Evolutionary conservation across 2,797 vertebrate species (phyloP), one percentile per base, ranked within the genome.

Genomic region (Onychomys leucogaster): DNA sequence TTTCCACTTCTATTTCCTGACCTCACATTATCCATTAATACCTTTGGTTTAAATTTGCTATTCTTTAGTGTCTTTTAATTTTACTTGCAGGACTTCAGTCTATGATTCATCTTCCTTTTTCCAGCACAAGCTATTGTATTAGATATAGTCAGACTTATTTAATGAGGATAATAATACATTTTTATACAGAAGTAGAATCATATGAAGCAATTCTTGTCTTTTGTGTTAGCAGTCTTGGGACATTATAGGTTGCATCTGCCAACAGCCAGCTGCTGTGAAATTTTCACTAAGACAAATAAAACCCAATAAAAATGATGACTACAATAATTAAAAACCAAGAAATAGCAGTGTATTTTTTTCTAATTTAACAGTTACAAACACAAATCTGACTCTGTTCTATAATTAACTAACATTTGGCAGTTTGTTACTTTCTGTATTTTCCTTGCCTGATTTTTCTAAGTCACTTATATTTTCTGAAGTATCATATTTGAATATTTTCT

Each of bases 1-100:
- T 49, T 94, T 94, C 82, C 23, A 34, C 25, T 94, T 85, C 32
- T 46, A 94, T 88, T 96, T 94, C 78, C 75, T 94, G 49, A 37
- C 57, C 57, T 73, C 52, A 88, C 32, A 77, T 84, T 71, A 83
- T 77, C 29, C 57, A 94, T 85, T 78, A 95, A 90, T 94, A 83
- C 7, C n/a, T 89, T 92, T 17, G 6, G 4, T 61, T 96, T 94
- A 90, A 96, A 90, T 95, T 90, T 89, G 27, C 69, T 94, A 41
- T 86, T 89, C 71, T 96, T 94, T 95, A 90, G 89, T 95, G 89
- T 81, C 41, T 91, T 97, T 97, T 92, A 83, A 96, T 92, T 96
- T 96, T 94, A 96, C 96, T 88, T 59, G 91, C n/a, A 94, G 41
- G 16, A 65, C 25, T 27, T 90, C 29, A n/a, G 27, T 90, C 55